These are phyloP conservation scores for Anarhynchus alexandrinus DNA, from an alignment of 2,113 vertebrate genomes.

Conservation along the genomic window DNA sequence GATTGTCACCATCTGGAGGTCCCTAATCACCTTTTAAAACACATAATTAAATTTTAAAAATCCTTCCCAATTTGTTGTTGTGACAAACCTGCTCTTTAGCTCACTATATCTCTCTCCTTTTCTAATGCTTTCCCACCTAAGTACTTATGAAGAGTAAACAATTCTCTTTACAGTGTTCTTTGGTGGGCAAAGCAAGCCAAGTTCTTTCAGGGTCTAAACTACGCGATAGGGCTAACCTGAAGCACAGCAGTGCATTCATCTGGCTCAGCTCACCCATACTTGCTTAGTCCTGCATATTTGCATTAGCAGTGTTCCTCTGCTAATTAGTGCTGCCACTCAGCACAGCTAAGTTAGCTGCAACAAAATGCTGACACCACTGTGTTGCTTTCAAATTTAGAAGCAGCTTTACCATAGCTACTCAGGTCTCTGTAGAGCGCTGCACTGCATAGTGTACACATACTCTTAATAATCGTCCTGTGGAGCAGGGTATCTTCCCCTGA, in stretches of 20 bases:
- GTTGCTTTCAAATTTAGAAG: not conserved
- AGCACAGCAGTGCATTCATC: not conserved
- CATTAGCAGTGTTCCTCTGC: not conserved
- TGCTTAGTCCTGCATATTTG: not conserved
- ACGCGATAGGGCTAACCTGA: not conserved
- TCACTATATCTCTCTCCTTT: not conserved
- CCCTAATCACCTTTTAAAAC: not conserved
- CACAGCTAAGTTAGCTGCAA: not conserved
- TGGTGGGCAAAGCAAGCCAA: not conserved
- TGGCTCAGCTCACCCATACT: not conserved
- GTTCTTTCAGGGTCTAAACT: not conserved
- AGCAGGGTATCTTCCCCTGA: not conserved
- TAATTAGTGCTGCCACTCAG: conserved; percentile 5
- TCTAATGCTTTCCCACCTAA: not conserved
- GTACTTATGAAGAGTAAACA: not conserved
- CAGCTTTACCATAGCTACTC: not conserved
- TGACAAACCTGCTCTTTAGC: not conserved
- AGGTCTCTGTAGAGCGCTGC: not conserved
- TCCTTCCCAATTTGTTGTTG: not conserved
- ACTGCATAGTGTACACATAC: not conserved
- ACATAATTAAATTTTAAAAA: not conserved
- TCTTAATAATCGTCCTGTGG: not conserved
- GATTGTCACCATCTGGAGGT: not conserved
- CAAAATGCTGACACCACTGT: not conserved
- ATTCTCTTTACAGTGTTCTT: not conserved